Percentiles rank a stretch among this genome's conserved stretches.
phyloP scores from a whole-genome alignment of 2,797 vertebrate species.

The Acrossocheilus fasciatus region DNA sequence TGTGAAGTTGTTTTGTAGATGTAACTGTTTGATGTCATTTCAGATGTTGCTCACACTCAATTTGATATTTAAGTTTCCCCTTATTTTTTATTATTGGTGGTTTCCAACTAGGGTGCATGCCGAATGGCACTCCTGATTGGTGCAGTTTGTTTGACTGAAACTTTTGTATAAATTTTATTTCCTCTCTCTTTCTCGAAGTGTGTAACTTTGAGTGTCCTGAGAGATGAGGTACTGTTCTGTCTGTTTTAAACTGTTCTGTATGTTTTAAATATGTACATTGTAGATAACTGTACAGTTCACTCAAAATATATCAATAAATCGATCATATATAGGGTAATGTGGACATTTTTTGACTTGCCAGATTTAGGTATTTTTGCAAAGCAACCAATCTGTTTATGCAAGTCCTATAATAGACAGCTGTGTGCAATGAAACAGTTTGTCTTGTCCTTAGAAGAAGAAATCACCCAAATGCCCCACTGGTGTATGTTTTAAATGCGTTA shows the following conservation, averaged over 20 bases:
- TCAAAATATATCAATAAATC: slow-evolving; percentile 64
- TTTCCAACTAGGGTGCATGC: slow-evolving; percentile 62
- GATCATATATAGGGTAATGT: slow-evolving; percentile 81
- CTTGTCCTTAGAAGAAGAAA: background rate
- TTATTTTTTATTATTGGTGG: slow-evolving; percentile 54
- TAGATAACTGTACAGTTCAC: slow-evolving; percentile 83
- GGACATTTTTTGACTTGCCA: slow-evolving; percentile 81
- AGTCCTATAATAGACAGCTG: slow-evolving; percentile 24
- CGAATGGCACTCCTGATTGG: slow-evolving; percentile 72
- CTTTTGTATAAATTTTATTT: slow-evolving; percentile 23
- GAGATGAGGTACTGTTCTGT: slow-evolving; percentile 66
- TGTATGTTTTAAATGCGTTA: slow-evolving; percentile 49
- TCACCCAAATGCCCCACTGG: slow-evolving; percentile 60
- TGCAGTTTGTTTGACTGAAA: slow-evolving; percentile 69
- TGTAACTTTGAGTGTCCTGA: slow-evolving; percentile 62
- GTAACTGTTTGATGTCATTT: slow-evolving; percentile 11
- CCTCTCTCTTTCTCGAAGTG: slow-evolving; percentile 51
- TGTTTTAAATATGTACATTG: slow-evolving; percentile 78
- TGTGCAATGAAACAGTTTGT: slow-evolving; percentile 22
- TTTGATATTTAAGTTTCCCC: slow-evolving; percentile 64
- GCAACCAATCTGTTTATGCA: slow-evolving; percentile 62
- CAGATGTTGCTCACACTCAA: slow-evolving; percentile 67
- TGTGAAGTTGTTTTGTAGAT: slow-evolving; percentile 21
- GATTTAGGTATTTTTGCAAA: slow-evolving; percentile 88
- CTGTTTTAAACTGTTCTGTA: slow-evolving; percentile 69